Percentiles rank a stretch among this genome's conserved stretches.
These are phyloP conservation scores for Thymelicus sylvestris DNA, from an alignment of 2,888 invertebrate species.

Conservation along the genomic window DNA sequence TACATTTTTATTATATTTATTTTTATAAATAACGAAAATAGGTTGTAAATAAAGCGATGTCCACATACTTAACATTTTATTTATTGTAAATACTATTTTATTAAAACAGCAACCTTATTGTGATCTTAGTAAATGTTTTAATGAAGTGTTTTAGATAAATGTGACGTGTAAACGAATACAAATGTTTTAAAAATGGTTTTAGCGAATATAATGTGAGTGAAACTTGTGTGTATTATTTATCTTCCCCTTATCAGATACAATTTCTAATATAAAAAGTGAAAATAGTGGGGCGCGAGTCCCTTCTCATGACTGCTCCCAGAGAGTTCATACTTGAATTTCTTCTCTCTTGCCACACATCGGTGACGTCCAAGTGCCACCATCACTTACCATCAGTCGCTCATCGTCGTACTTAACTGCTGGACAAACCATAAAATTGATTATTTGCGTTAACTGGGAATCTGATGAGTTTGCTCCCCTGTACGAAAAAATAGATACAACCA, in stretches of 20 bases:
- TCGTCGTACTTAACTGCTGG: too few relatives aligned
- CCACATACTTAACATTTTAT: conserved; percentile 57
- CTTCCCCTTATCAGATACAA: neutral
- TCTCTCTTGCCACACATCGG: too few relatives aligned
- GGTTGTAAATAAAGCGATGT: conserved; percentile 62
- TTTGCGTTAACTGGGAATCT: too few relatives aligned
- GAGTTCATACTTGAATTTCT: too few relatives aligned
- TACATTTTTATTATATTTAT: conserved; percentile 41
- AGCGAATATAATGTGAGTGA: conserved; percentile 44
- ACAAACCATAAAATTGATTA: too few relatives aligned
- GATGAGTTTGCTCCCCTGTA: too few relatives aligned
- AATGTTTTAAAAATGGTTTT: conserved; percentile 43
- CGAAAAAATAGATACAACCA: too few relatives aligned
- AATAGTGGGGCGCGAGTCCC: too few relatives aligned
- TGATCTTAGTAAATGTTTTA: conserved; percentile 64
- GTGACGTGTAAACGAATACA: conserved; percentile 32
- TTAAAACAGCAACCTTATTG: conserved; percentile 66
- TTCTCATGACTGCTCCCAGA: too few relatives aligned
- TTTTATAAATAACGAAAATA: conserved; percentile 59
- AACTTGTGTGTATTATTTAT: neutral
- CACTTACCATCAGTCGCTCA: too few relatives aligned
- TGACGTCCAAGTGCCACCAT: too few relatives aligned
- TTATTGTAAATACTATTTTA: conserved; percentile 71
- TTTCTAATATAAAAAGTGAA: too few relatives aligned
- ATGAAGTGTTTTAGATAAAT: conserved; percentile 28